Evolutionary conservation across 2,113 vertebrate genomes (phyloP), one percentile per base, ranked within the genome.

Genomic region (Petromus typicus): DNA sequence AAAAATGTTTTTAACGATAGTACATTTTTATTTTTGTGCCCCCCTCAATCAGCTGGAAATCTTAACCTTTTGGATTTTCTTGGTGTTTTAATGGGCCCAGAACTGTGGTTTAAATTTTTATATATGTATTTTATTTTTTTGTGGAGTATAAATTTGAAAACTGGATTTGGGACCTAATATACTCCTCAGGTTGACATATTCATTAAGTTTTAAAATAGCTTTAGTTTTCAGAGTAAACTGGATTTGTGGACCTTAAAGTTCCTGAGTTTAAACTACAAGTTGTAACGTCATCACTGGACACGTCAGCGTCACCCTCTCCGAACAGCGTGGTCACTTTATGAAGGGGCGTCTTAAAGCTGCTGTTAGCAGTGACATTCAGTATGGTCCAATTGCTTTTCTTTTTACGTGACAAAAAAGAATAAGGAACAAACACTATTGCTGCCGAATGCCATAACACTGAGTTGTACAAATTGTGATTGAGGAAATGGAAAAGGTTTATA

Each of bases 391-490:
- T 96, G 88, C 18, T 96, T 94, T 56, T 96, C 97, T 43, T 97
- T 96, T 98, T 96, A 98, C 63, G 10, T 97, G 93, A 98, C 89
- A 96, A 79, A 93, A 93, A 91, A 97, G 96, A 97, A 91, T 80
- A 97, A 98, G 97, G 98, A 98, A 98, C 97, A 98, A 98, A 98
- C 98, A 98, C 98, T 98, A 97, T 98, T 98, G 98, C 98, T 98
- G 98, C 98, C 97, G 98, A 98, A 98, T 98, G 98, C 98, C 98
- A 98, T 98, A 98, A 98, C 98, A 98, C 98, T 97, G 98, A 98
- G 98, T 97, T 99, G 98, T 98, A 98, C 98, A 98, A 98, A 98
- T 98, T 98, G 98, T 98, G 98, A 98, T 98, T 95, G 98, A 98
- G 98, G 98, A 98, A 98, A 98, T 98, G 97, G 98, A 98, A 75